These are phyloP conservation scores for Chrysolina americana DNA, from an alignment of 2,888 invertebrate genomes.

Conservation along the genomic window DNA sequence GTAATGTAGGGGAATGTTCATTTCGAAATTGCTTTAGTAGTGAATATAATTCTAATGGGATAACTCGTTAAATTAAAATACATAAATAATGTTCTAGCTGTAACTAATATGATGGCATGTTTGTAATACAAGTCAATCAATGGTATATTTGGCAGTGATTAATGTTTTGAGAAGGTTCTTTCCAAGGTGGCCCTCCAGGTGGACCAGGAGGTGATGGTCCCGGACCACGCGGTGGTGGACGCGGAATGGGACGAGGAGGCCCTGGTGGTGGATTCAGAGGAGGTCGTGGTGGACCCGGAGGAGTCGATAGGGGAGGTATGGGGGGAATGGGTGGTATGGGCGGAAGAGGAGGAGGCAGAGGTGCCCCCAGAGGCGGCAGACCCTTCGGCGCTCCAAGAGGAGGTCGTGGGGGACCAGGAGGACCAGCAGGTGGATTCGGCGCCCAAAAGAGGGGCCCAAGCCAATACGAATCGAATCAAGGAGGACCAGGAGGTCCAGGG, in stretches of 20 bases:
- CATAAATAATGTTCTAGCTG: too few species aligned
- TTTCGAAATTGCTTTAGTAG: too few species aligned
- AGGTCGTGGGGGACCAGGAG: constrained; percentile 42
- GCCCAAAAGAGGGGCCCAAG: constrained; percentile 56
- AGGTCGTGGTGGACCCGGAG: constrained; percentile 47
- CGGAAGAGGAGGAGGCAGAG: constrained; percentile 39
- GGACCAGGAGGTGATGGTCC: constrained; percentile 50
- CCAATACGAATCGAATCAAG: constrained; percentile 54
- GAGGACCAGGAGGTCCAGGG: constrained; percentile 57
- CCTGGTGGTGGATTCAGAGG: constrained; percentile 50
- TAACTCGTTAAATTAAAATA: too few species aligned
- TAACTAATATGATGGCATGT: too few species aligned
- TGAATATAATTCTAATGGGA: too few species aligned
- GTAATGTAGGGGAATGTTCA: too few species aligned
- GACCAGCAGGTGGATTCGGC: constrained; percentile 51
- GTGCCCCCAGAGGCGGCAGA: constrained; percentile 51
- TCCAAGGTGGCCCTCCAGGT: constrained; percentile 44
- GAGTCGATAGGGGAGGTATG: constrained; percentile 39
- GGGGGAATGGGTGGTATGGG: constrained; percentile 45
- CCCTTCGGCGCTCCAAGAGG: constrained; percentile 46
- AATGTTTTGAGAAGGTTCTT: constrained; percentile 27
- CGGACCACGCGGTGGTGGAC: constrained; percentile 49
- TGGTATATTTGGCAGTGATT: neutral
- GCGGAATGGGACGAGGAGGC: constrained; percentile 55
- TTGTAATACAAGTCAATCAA: too few species aligned